Evolutionary conservation across 1,140 invertebrate species (phyloP).

Genomic region (Lepidurus packardi): DNA sequence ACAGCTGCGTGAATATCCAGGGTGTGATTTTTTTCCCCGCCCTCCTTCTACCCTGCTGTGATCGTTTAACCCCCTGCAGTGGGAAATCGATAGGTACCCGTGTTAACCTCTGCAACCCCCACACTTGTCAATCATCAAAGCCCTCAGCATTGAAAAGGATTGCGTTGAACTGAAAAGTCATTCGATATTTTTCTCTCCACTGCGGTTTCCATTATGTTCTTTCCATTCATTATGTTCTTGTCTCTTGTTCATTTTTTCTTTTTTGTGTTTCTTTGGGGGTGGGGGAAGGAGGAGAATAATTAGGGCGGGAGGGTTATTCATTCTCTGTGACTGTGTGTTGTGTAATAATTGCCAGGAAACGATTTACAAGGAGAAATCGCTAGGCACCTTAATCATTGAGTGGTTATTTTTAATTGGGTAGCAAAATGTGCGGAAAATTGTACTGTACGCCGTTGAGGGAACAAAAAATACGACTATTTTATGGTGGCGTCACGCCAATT

Average conservation of each 20-base stretch:
- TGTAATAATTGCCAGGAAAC: not conserved
- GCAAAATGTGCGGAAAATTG: not conserved
- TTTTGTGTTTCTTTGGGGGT: not conserved
- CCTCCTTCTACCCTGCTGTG: constrained; percentile 16
- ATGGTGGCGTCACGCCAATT: not conserved
- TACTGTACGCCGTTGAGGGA: not conserved
- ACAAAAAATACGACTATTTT: not conserved
- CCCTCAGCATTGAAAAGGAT: constrained; percentile 12
- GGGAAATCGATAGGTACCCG: constrained; percentile 18
- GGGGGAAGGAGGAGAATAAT: not conserved
- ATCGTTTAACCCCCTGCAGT: constrained; percentile 11
- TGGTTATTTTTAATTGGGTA: constrained; percentile 2
- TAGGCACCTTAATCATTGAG: not conserved
- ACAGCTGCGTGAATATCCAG: constrained; percentile 17
- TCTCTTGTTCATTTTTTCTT: not conserved
- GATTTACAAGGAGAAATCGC: not conserved
- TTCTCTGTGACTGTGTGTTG: not conserved
- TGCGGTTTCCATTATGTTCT: not conserved
- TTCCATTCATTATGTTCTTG: too few species aligned
- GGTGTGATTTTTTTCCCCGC: not conserved
- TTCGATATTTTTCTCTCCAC: constrained; percentile 14
- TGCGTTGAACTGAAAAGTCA: constrained; percentile 11
- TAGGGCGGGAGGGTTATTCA: not conserved
- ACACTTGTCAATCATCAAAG: constrained; percentile 19
- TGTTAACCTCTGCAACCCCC: constrained; percentile 9